These are phyloP conservation scores for Corbicula japonica DNA, from an alignment of 2,888 invertebrate genomes.

Conservation along the genomic window DNA sequence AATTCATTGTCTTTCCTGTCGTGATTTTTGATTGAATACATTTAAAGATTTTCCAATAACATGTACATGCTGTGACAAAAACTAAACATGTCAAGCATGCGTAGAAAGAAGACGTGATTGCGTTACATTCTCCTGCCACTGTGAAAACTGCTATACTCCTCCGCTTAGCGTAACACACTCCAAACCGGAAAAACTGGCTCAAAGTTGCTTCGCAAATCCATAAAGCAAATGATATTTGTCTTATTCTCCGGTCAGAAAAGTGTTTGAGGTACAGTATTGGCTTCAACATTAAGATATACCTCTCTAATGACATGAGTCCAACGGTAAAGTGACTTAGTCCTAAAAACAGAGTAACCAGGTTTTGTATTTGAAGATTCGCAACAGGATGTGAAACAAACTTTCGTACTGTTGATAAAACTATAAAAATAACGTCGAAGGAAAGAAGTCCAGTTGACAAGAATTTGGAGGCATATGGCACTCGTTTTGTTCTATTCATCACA, in stretches of 20 bases:
- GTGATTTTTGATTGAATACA: too few species aligned
- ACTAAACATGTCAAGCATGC: background rate
- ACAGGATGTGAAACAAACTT: constrained; percentile 8
- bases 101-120: background rate
- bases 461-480: constrained; percentile 14
- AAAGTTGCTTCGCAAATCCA: background rate
- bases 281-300: constrained; percentile 14
- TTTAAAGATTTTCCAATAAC: constrained; percentile 14
- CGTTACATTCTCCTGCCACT: background rate
- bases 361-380: constrained; percentile 2
- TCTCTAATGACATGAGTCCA: constrained; percentile 21
- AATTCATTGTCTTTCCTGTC: background rate
- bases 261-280: constrained; percentile 13
- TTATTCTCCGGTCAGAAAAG: background rate
- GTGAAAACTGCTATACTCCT: background rate
- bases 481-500: constrained; percentile 1
- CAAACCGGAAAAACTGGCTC: background rate
- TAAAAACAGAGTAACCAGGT: background rate
- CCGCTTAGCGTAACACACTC: constrained; percentile 1
- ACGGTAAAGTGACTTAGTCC: constrained; percentile 3
- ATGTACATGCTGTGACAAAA: background rate
- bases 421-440: constrained; percentile 17
- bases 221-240: background rate
- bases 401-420: constrained; percentile 1
- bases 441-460: constrained; percentile 19